Conservation (phyloP, 1,140 invertebrate genomes). For the Gyrodactylus bullatarudis region DNA sequence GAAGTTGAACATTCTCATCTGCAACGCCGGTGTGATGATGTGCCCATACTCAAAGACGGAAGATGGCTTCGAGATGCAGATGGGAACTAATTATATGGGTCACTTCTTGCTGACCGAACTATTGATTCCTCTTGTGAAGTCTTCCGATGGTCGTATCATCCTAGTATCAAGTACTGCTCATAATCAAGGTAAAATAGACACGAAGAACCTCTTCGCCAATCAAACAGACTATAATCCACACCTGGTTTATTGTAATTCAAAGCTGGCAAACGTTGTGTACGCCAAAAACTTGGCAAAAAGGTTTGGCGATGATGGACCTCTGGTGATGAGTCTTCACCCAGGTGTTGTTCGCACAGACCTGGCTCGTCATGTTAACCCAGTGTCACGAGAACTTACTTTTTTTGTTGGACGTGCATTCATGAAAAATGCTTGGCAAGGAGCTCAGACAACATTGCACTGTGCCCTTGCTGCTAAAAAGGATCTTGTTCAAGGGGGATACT, state of each 20-base stretch:
- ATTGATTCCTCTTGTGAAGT: slow-evolving; percentile 26
- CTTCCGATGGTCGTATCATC: slow-evolving; percentile 40
- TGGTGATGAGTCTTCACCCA: slow-evolving; percentile 14
- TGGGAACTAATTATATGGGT: slow-evolving; percentile 23
- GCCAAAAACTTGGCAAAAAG: slow-evolving; percentile 25
- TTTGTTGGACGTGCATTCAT: slow-evolving; percentile 11
- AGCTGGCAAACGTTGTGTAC: slow-evolving; percentile 37
- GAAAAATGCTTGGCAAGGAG: slow-evolving; percentile 19
- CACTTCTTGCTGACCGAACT: slow-evolving; percentile 36
- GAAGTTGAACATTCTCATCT: slow-evolving; percentile 29
- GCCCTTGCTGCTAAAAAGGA: slow-evolving; percentile 31
- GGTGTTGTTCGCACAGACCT: slow-evolving; percentile 15
- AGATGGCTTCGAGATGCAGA: slow-evolving; percentile 23
- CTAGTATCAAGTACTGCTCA: slow-evolving; percentile 50
- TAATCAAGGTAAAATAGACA: slow-evolving; percentile 12
- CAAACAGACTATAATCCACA: slow-evolving; percentile 12
- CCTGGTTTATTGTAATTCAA: slow-evolving; percentile 30
- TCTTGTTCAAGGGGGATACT: slow-evolving; percentile 40
- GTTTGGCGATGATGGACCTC: slow-evolving; percentile 9
- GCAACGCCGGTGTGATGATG: slow-evolving; percentile 40
- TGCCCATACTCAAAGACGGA: slow-evolving; percentile 14
- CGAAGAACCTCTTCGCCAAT: not conserved
- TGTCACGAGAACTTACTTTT: not conserved
- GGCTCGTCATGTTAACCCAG: slow-evolving; percentile 7
- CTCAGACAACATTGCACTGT: slow-evolving; percentile 19